These are phyloP conservation scores for Piprites chloris DNA, from an alignment of 2,113 vertebrate species.

Conservation along the genomic window DNA sequence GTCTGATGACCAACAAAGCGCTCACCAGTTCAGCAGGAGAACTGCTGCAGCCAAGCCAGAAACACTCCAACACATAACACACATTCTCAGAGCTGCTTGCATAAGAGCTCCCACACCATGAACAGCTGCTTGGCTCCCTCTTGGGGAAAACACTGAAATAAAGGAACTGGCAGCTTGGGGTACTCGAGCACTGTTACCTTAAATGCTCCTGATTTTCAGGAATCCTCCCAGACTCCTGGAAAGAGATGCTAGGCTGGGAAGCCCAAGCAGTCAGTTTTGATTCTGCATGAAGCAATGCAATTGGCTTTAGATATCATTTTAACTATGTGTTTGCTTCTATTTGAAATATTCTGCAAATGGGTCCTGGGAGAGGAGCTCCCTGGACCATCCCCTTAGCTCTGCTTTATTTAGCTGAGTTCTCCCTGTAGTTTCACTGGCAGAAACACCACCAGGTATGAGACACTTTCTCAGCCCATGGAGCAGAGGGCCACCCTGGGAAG, in stretches of 20 bases:
- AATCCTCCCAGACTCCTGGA: neutral
- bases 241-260: neutral
- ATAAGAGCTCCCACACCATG: neutral
- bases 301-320: neutral
- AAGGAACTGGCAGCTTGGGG: neutral
- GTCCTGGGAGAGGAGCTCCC: neutral
- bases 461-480: neutral
- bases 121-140: constrained; percentile 33
- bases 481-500: neutral
- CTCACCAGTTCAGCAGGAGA: neutral
- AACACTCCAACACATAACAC: neutral
- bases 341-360: neutral
- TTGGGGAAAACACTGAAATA: constrained; percentile 15
- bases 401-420: neutral
- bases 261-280: neutral
- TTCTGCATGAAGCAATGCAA: neutral
- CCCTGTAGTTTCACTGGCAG: neutral
- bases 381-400: neutral
- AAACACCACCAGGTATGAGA: neutral
- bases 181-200: neutral
- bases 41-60: neutral
- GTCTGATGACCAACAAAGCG: neutral
- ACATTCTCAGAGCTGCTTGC: neutral
- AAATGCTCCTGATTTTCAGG: neutral
- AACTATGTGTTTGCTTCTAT: neutral